Evolutionary conservation across 2,888 invertebrate species (phyloP), one percentile per base, ranked within the genome.

Genomic region (Troilus luridus): DNA sequence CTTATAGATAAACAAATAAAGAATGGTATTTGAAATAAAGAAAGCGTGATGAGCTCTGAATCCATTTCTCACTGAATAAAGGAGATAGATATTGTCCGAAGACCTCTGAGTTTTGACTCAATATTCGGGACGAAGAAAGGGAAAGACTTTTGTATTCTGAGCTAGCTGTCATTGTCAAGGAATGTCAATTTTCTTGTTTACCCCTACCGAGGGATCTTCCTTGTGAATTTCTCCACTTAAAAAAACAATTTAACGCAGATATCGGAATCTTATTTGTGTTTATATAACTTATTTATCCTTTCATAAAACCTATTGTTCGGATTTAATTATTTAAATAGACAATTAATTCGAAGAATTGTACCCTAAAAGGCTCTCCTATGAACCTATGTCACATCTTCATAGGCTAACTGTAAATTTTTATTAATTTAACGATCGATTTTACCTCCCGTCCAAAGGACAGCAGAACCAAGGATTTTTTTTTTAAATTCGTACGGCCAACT

Each of bases 151-250:
- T 77, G 72, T 77, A 41, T 77, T 77, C 72, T 41, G 72, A 77
- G 72, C 27, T 1, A 77, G 19, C 27, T 41, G 72, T 77, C 72
- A 77, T 77, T 77, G 72, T 77, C 41, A 19, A 17, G 27, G 27
- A 41, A 77, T 41, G 72, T 77, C 72, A 77, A 77, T 77, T 77
- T 77, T 77, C 72, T 77, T 77, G 72, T 77, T 77, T 77, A 77
- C 72, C 17, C 41, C 27, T 27, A 8, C 19, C 72, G 17, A 77
- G 72, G 72, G 27, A 41, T 77, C n/a, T 77, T 77, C 24, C 19
- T 77, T 77, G 8, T 41, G 19, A 41, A 77, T 41, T 77, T 41
- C 41, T 7, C 17, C 72, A 41, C 72, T 77, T 77, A 77, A 41
- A 77, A 41, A 77, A 24, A 64, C n/a, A 64, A 64, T n/a, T n/a